These are phyloP conservation scores for Sebastes vulpes DNA, from an alignment of 2,797 vertebrate genomes.

Conservation along the genomic window DNA sequence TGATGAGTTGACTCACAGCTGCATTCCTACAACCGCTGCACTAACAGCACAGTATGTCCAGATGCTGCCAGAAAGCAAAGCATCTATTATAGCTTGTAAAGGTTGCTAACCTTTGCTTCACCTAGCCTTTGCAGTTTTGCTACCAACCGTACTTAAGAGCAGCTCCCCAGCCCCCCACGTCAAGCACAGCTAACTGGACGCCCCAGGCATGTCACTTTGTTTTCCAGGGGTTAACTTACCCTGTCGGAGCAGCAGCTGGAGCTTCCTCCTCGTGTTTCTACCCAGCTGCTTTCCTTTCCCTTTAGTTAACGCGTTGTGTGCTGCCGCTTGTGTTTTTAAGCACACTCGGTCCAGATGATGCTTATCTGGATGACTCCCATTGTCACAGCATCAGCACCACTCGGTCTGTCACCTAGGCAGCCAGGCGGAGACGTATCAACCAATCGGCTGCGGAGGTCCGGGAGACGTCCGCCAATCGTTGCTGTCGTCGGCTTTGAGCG, in stretches of 20 bases:
- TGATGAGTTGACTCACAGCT: conserved; percentile 59
- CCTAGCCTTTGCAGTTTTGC: not conserved
- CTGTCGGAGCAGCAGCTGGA: conserved; percentile 39
- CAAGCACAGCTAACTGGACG: conserved; percentile 6
- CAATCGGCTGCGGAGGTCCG: conserved; percentile 52
- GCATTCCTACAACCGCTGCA: conserved; percentile 34
- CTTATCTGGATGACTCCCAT: conserved; percentile 74
- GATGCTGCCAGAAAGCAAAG: not conserved
- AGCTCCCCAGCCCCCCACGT: conserved; percentile 27
- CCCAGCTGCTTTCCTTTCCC: conserved; percentile 16
- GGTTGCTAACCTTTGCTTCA: conserved; percentile 21
- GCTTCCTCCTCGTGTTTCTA: conserved; percentile 21
- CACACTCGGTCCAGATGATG: conserved; percentile 73
- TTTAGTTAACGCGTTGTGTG: not conserved
- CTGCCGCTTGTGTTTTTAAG: conserved; percentile 32
- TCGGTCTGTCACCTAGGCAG: conserved; percentile 37
- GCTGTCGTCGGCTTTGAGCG: not conserved
- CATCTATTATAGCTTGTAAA: not conserved
- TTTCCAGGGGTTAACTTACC: conserved; percentile 50
- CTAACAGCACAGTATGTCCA: not conserved
- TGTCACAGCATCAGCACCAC: conserved; percentile 83
- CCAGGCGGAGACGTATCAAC: conserved; percentile 30
- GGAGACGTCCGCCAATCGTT: conserved; percentile 42
- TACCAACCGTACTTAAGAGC: not conserved
- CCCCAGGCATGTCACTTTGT: conserved; percentile 24